phyloP scores from a whole-genome alignment of 1,140 invertebrate species.

The Zaprionus ornatus region DNA sequence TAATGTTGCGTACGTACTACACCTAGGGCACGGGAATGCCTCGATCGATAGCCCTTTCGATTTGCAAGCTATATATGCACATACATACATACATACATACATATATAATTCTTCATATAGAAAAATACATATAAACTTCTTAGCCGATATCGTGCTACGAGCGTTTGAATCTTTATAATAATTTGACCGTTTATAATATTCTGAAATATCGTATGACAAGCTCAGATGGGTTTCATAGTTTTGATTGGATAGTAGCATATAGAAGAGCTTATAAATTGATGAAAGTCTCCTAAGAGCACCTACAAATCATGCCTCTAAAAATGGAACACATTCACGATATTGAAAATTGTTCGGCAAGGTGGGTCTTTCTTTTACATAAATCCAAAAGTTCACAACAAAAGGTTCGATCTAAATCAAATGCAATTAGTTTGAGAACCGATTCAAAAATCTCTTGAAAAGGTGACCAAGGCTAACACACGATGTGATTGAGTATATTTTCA shows the following conservation, averaged over 20 bases:
- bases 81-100: not conserved
- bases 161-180: slow-evolving; percentile 8
- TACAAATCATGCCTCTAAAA: slow-evolving; percentile 26
- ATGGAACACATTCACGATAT: slow-evolving; percentile 49
- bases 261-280: slow-evolving; percentile 6
- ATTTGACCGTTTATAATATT: slow-evolving; percentile 36
- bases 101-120: slow-evolving; percentile 19
- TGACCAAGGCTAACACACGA: not conserved
- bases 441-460: not conserved
- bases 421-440: slow-evolving; percentile 11
- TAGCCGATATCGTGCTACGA: slow-evolving; percentile 12
- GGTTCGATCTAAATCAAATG: slow-evolving; percentile 7
- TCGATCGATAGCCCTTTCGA: slow-evolving; percentile 8
- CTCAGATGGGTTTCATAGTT: slow-evolving; percentile 24
- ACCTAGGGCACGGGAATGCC: slow-evolving; percentile 66
- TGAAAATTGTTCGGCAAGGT: slow-evolving; percentile 30
- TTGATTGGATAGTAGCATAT: not conserved
- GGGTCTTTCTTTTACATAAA: slow-evolving; percentile 19
- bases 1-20: slow-evolving; percentile 24
- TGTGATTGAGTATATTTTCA: not conserved
- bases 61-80: slow-evolving; percentile 19
- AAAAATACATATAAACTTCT: slow-evolving; percentile 50
- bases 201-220: slow-evolving; percentile 16
- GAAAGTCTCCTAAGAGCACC: not conserved
- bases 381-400: slow-evolving; percentile 3